These are phyloP conservation scores for Rhinolophus sinicus DNA, from an alignment of 2,113 vertebrate species.

Conservation along the genomic window DNA sequence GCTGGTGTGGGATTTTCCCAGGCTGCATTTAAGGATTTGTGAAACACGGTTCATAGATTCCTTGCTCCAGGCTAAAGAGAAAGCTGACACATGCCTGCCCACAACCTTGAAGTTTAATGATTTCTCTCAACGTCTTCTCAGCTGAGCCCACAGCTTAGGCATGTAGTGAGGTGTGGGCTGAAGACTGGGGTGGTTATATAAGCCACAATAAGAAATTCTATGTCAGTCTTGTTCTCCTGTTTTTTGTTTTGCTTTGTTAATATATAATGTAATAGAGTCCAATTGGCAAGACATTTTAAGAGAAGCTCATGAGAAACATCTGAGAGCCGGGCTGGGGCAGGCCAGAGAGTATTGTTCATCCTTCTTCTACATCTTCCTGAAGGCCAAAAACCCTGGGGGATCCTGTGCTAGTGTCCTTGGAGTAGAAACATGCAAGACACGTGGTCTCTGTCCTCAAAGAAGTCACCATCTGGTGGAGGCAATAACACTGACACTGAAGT, in stretches of 20 bases:
- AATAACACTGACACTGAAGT: neutral
- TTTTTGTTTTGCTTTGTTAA: neutral
- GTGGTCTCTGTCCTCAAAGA: neutral
- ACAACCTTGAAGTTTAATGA: neutral
- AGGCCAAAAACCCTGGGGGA: neutral
- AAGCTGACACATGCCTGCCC: neutral
- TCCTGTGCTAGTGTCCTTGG: neutral
- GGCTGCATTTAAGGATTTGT: neutral
- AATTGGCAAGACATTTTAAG: neutral
- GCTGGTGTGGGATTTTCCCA: neutral
- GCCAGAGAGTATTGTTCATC: neutral
- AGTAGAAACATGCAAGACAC: neutral
- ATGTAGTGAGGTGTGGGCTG: neutral
- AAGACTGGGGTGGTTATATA: neutral
- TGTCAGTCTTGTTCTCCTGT: neutral
- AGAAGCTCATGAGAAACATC: neutral
- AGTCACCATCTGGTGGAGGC: neutral
- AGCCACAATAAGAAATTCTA: neutral
- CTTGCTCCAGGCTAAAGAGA: conserved; percentile 50
- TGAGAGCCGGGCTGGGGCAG: neutral
- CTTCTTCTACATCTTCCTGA: neutral
- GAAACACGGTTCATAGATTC: neutral
- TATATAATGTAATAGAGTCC: neutral
- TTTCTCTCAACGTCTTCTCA: conserved; percentile 11
- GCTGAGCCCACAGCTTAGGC: neutral